Evolutionary conservation across 2,113 vertebrate species (phyloP), one percentile per base, ranked within the genome.

Genomic region (Empidonax traillii): DNA sequence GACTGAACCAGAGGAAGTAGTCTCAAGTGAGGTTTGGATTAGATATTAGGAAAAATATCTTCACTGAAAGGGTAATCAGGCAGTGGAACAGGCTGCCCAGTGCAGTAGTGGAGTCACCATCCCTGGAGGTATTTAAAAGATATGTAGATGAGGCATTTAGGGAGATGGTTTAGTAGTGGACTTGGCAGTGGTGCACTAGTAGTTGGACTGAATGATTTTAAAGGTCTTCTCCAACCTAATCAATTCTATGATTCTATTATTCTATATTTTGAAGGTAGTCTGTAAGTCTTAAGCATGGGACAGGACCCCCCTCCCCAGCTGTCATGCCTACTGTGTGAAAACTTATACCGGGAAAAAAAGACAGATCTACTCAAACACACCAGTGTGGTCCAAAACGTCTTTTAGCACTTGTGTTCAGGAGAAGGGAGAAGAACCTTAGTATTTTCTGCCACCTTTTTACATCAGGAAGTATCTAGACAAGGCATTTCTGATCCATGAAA

Each of bases 141-240:
- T 5, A 1, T 1, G 1, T 24, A 56, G 28, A 43, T 35, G 8
- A 58, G 19, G 19, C 20, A 33, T 44, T 65, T 19, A 10, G 10
- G 19, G 11, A 37, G 31, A 31, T 31, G 23, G 51, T 39, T 84
- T 84, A 65, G 31, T 37, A n/a, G 19, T 62, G 6, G 37, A 47
- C 12, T 69, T 59, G 35, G 8, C 23, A 66, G 51, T 44, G 31
- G 15, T 71, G 53, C 12, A 23, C 65, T 77, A 53, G 10, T 3
- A 28, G 23, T 14, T 72, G 41, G 27, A n/a, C 44, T 84, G 8
- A 13, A 44, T 90, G 27, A n/a, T 37, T 46, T 74, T 37, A 65
- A 53, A 52, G 25, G 27, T 55, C 23, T 67, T 86, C 77, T 67
- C 21, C 14, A 49, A 23, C 23, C 30, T 18, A 41, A 90, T 37